A percentile compares a stretch with the other conserved stretches of the same genome.
phyloP scores from a whole-genome alignment of 2,113 vertebrate genomes.

The Rutilus rutilus region DNA sequence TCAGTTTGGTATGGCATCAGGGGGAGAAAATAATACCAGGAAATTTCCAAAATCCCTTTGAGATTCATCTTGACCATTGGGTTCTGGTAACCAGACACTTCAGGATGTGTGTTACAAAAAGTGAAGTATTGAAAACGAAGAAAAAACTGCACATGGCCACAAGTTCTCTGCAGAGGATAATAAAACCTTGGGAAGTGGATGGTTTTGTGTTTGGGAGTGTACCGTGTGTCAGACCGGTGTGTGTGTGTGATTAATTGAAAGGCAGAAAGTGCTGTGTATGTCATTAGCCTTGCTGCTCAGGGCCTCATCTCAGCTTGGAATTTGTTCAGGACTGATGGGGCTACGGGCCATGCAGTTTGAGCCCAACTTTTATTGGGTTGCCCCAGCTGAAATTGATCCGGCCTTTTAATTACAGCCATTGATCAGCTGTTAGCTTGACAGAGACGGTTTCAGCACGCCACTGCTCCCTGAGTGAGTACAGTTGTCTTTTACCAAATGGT shows the following conservation, averaged over 20 bases:
- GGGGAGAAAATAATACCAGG: neutral
- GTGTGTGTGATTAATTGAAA: slow-evolving; percentile 61
- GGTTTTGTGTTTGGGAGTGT: slow-evolving; percentile 46
- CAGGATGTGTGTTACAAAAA: neutral
- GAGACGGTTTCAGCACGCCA: slow-evolving; percentile 35
- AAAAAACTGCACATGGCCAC: slow-evolving; percentile 12
- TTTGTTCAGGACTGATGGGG: slow-evolving; percentile 60
- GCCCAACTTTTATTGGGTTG: slow-evolving; percentile 53
- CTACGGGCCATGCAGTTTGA: slow-evolving; percentile 51
- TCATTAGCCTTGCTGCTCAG: slow-evolving; percentile 60
- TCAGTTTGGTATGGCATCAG: neutral
- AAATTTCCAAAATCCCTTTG: neutral
- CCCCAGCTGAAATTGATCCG: slow-evolving; percentile 54
- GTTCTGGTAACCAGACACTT: neutral
- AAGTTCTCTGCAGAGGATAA: slow-evolving; percentile 20
- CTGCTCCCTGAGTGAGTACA: slow-evolving; percentile 26
- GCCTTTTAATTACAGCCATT: slow-evolving; percentile 68
- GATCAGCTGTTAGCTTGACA: slow-evolving; percentile 59
- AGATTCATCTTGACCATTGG: neutral
- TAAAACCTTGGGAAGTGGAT: slow-evolving; percentile 20
- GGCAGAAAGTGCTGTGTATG: slow-evolving; percentile 52
- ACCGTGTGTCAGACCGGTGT: slow-evolving; percentile 43
- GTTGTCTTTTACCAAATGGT: slow-evolving; percentile 40
- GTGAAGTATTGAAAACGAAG: neutral
- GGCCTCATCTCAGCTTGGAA: slow-evolving; percentile 62